Conservation (phyloP, 2,888 invertebrate species). For the Octodonta nipae region DNA sequence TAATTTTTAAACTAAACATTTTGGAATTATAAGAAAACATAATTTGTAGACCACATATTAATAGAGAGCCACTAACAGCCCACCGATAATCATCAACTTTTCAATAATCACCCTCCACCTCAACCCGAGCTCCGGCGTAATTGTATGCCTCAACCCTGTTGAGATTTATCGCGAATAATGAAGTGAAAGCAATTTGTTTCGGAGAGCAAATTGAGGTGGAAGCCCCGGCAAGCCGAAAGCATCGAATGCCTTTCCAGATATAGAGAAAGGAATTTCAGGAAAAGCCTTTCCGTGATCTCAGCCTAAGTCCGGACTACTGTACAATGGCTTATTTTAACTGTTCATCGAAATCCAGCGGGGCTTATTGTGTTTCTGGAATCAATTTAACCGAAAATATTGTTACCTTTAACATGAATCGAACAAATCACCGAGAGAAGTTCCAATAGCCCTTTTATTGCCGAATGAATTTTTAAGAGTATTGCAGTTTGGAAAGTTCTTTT, state of each 20-base stretch:
- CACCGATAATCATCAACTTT: too few relatives aligned
- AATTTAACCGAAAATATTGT: slow-evolving; percentile 33
- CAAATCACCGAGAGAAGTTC: slow-evolving; percentile 4
- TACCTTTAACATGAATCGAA: slow-evolving; percentile 20
- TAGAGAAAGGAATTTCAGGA: slow-evolving; percentile 5
- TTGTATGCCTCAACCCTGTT: slow-evolving; percentile 1
- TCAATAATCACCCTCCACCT: background rate
- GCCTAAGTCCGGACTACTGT: slow-evolving; percentile 29
- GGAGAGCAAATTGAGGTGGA: slow-evolving; percentile 11
- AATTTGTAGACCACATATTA: too few relatives aligned
- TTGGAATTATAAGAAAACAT: too few relatives aligned
- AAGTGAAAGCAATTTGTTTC: slow-evolving; percentile 12
- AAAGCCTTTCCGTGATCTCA: slow-evolving; percentile 29
- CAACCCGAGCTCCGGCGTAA: background rate
- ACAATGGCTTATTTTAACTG: slow-evolving; percentile 34
- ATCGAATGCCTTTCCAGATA: too few relatives aligned
- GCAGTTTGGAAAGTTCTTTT: too few relatives aligned
- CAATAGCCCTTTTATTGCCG: too few relatives aligned
- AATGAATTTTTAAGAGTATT: too few relatives aligned
- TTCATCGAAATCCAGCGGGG: slow-evolving; percentile 31
- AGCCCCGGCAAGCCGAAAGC: slow-evolving; percentile 5
- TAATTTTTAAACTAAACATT: too few relatives aligned
- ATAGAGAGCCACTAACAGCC: too few relatives aligned
- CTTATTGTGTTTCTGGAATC: slow-evolving; percentile 32
- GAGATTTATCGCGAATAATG: slow-evolving; percentile 12